Evolutionary conservation across 2,797 vertebrate species (phyloP).

Genomic region (Hephaestus fuliginosus): DNA sequence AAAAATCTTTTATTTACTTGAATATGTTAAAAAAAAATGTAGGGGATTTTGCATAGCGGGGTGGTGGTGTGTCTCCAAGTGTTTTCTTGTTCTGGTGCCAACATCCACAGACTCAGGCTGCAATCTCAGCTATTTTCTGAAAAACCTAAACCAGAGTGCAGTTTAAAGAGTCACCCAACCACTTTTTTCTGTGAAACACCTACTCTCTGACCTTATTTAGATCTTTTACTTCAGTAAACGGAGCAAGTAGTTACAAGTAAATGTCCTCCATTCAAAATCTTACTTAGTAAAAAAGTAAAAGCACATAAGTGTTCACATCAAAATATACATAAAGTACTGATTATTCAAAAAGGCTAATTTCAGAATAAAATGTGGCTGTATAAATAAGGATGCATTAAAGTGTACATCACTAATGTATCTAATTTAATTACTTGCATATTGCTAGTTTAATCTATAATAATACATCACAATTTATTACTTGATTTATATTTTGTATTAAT

Average conservation of each 20-base stretch:
- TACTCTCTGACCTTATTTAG: background rate
- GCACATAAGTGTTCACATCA: background rate
- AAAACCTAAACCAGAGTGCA: conserved; percentile 3
- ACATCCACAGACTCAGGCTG: background rate
- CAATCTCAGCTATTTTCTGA: conserved; percentile 3
- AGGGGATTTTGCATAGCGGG: background rate
- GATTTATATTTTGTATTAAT: background rate
- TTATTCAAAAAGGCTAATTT: background rate
- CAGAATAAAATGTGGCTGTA: background rate
- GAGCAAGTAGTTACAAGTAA: too few species aligned
- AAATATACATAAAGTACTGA: background rate
- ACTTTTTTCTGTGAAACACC: background rate
- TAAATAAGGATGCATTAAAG: background rate
- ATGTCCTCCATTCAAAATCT: too few species aligned
- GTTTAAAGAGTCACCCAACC: background rate
- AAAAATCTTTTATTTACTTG: background rate
- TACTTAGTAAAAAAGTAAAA: background rate
- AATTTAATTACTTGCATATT: background rate
- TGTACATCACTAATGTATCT: background rate
- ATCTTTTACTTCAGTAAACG: too few species aligned
- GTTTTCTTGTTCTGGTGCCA: conserved; percentile 6
- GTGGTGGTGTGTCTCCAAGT: background rate
- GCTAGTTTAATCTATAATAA: background rate
- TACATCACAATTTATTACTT: background rate
- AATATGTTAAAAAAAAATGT: background rate